A percentile compares a stretch with the other conserved stretches of the same genome.
These are phyloP conservation scores for Agriopis leucophaearia DNA, from an alignment of 2,888 invertebrate genomes.

Conservation along the genomic window DNA sequence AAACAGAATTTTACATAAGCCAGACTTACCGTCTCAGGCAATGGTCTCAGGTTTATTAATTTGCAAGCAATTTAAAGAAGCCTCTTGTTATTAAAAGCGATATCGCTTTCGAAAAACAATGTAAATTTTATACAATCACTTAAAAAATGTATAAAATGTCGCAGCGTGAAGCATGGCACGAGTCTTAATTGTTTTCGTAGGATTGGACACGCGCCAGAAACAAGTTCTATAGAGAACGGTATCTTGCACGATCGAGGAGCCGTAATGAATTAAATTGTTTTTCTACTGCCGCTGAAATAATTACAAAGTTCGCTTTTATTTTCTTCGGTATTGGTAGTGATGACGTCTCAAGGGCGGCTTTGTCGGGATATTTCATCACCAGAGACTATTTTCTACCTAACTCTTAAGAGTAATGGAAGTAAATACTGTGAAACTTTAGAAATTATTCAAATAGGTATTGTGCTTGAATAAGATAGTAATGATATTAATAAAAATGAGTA, in stretches of 20 bases:
- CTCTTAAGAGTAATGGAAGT: neutral
- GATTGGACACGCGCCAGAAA: conserved; percentile 48
- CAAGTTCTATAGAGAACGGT: conserved; percentile 35
- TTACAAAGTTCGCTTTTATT: conserved; percentile 43
- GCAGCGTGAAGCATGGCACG: conserved; percentile 29
- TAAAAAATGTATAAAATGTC: conserved; percentile 32
- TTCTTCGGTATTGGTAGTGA: conserved; percentile 36
- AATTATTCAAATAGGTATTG: neutral
- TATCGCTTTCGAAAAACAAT: conserved; percentile 37
- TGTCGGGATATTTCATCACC: conserved; percentile 19
- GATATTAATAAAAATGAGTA: no score
- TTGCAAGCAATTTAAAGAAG: conserved; percentile 37
- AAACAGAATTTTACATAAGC: conserved; percentile 31
- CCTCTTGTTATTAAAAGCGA: conserved; percentile 30
- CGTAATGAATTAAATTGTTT: conserved; percentile 49
- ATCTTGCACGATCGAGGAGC: conserved; percentile 41
- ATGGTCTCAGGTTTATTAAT: conserved; percentile 25
- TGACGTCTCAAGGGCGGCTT: conserved; percentile 38
- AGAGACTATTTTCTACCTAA: neutral
- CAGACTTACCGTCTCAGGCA: conserved; percentile 17
- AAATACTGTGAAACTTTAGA: neutral
- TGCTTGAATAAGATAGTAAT: neutral
- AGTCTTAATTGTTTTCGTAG: conserved; percentile 49
- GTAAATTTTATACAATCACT: conserved; percentile 39
- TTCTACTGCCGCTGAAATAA: conserved; percentile 45